phyloP scores from a whole-genome alignment of 2,113 vertebrate species.

The Chelonoidis abingdonii region DNA sequence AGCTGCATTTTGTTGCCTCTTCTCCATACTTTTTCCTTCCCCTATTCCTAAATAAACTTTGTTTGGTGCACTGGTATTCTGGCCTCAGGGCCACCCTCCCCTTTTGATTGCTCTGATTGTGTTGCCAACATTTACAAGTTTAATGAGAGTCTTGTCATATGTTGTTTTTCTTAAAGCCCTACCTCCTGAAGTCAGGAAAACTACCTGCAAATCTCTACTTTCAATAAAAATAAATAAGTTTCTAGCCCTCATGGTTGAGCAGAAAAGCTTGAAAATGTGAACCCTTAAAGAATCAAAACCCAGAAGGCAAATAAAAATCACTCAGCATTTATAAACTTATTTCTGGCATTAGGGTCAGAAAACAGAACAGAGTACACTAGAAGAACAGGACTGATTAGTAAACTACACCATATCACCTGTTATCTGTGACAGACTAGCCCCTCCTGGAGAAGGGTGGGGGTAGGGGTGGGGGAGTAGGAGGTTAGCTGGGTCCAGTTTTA shows the following conservation, averaged over 20 bases:
- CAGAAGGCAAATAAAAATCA: background rate
- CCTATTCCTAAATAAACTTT: background rate
- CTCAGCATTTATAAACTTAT: background rate
- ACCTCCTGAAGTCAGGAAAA: background rate
- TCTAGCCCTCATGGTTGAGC: background rate
- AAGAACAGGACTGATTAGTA: background rate
- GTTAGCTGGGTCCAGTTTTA: background rate
- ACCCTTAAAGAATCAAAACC: background rate
- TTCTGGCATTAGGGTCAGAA: background rate
- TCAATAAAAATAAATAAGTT: background rate
- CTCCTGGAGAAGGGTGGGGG: too few relatives aligned
- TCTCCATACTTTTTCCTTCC: background rate
- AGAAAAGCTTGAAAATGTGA: background rate
- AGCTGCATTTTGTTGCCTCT: background rate
- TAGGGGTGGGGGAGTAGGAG: fast-evolving
- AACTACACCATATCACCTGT: background rate
- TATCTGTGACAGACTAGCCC: background rate
- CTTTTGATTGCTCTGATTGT: background rate
- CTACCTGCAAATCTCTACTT: background rate
- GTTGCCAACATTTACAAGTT: background rate
- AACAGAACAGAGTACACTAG: background rate
- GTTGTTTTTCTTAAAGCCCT: background rate
- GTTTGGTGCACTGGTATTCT: background rate
- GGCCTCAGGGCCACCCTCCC: background rate
- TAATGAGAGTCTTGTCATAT: background rate